A percentile compares a stretch with the other conserved stretches of the same genome.
phyloP scores from a whole-genome alignment of 2,113 vertebrate species.

The Leucosticte australis region DNA sequence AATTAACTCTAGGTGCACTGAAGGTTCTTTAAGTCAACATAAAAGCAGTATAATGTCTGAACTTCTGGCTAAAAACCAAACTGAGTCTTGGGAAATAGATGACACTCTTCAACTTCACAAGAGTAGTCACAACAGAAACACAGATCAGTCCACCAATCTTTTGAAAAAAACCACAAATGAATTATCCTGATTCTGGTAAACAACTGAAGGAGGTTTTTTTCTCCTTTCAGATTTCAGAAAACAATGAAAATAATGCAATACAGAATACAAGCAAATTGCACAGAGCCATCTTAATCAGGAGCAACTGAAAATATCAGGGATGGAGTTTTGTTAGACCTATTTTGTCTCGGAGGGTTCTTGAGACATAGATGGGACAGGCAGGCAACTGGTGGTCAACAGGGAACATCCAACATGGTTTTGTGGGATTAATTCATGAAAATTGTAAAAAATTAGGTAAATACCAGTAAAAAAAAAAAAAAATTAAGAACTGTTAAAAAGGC shows the following conservation, averaged over 20 bases:
- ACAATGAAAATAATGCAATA: background rate
- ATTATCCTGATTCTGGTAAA: background rate
- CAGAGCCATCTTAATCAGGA: background rate
- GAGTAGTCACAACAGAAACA: background rate
- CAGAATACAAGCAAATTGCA: background rate
- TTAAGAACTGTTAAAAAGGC: background rate
- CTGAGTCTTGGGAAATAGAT: background rate
- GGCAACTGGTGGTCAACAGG: background rate
- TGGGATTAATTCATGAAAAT: background rate
- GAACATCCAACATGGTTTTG: background rate
- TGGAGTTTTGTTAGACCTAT: background rate
- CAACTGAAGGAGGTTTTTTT: background rate
- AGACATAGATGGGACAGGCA: background rate
- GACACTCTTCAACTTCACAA: background rate
- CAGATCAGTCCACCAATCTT: background rate
- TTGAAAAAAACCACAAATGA: background rate
- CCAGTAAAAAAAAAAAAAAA: too few species aligned
- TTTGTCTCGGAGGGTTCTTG: background rate
- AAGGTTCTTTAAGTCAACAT: background rate
- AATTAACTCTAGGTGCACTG: constrained; percentile 37
- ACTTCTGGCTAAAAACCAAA: background rate
- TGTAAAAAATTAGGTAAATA: background rate
- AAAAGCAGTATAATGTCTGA: background rate
- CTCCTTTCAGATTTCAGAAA: background rate
- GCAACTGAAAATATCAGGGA: background rate